Percentiles rank a stretch among this genome's conserved stretches.
Conservation (phyloP, 35 echinoderm and acorn worm species). For the Eucidaris tribuloides region DNA sequence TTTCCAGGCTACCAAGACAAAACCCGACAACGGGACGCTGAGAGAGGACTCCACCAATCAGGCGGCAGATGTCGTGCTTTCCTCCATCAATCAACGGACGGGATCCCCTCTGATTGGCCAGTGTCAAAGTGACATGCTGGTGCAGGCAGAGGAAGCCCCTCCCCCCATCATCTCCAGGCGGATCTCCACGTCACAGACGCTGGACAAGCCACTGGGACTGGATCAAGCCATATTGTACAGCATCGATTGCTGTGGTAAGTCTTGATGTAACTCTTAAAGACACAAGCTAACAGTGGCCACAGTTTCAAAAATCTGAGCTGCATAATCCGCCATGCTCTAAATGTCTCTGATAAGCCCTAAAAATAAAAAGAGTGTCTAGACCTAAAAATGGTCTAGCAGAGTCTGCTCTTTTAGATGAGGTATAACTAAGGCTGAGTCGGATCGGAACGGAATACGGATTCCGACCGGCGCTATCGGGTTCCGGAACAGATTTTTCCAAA, state of each 20-base stretch:
- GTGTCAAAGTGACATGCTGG: conserved; percentile 43
- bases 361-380: no score
- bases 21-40: conserved; percentile 28
- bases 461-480: no score
- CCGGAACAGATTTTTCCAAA: no score
- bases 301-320: no score
- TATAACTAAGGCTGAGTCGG: no score
- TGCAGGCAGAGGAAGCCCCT: conserved; percentile 66
- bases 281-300: no score
- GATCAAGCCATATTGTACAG: conserved; percentile 94
- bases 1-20: conserved; percentile 46
- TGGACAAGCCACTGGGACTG: conserved; percentile 70
- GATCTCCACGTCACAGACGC: conserved; percentile 72
- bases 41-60: conserved; percentile 18
- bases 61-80: background rate
- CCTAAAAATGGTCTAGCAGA: no score
- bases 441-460: no score
- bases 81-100: conserved; percentile 36
- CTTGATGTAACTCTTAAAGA: background rate
- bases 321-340: no score
- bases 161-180: conserved; percentile 68
- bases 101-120: conserved; percentile 59
- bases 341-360: no score
- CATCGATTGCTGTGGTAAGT: conserved; percentile 96
- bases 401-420: no score